Conservation (phyloP, 2,113 vertebrate genomes). For the Poecilia latipinna region DNA sequence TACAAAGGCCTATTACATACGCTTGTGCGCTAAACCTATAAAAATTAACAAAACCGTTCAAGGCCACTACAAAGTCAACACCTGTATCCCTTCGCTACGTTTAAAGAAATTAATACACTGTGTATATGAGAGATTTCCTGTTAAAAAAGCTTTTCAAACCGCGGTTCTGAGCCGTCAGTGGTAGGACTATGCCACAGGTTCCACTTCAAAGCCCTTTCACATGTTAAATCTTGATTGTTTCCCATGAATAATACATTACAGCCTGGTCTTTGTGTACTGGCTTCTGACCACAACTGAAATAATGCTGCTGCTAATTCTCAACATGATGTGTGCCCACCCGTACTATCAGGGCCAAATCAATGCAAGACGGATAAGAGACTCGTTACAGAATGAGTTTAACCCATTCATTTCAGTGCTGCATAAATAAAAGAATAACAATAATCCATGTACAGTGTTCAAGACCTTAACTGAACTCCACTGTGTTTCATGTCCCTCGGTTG, state of each 20-base stretch:
- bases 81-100: constrained; percentile 40
- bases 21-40: constrained; percentile 24
- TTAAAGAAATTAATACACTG: constrained; percentile 19
- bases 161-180: constrained; percentile 26
- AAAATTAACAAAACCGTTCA: constrained; percentile 38
- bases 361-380: constrained; percentile 45
- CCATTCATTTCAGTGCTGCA: constrained; percentile 50
- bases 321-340: constrained; percentile 39
- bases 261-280: constrained; percentile 42
- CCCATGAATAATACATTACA: constrained; percentile 74
- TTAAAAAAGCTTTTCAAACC: constrained; percentile 24
- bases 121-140: constrained; percentile 4
- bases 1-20: constrained; percentile 41
- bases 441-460: constrained; percentile 8
- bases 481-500: background rate
- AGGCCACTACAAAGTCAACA: constrained; percentile 58
- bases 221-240: constrained; percentile 72
- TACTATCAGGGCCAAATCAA: constrained; percentile 52
- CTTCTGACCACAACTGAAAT: constrained; percentile 65
- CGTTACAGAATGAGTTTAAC: constrained; percentile 34
- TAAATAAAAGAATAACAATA: constrained; percentile 54
- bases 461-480: constrained; percentile 13
- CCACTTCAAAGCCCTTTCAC: constrained; percentile 69
- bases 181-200: constrained; percentile 60
- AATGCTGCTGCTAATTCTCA: constrained; percentile 58